Evolutionary conservation across 2,113 vertebrate genomes (phyloP).

Genomic region (Steatornis caripensis): DNA sequence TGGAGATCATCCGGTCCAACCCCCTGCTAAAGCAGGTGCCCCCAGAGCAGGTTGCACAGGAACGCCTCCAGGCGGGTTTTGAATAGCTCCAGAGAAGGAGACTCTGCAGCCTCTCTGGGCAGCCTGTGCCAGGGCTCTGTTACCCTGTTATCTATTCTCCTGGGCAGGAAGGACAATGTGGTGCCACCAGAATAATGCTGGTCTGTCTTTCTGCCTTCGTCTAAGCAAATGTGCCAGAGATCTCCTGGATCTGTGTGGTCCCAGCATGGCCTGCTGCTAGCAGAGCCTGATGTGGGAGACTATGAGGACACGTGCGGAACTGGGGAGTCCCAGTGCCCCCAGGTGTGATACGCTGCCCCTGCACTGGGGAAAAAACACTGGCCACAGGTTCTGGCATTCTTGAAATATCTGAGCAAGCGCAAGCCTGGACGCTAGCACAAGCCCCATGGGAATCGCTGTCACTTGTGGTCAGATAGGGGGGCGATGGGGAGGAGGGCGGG

Average conservation of each 20-base stretch:
- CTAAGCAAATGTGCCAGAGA: background rate
- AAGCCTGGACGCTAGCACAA: background rate
- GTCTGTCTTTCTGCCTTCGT: background rate
- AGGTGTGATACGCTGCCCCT: background rate
- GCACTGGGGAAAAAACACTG: background rate
- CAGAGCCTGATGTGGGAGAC: background rate
- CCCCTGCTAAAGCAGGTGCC: too few species aligned
- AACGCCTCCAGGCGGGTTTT: too few species aligned
- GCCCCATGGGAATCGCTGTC: background rate
- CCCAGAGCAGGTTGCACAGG: too few species aligned
- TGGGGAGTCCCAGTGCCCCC: background rate
- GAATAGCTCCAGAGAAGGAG: too few species aligned
- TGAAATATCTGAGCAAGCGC: background rate
- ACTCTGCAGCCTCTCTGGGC: too few species aligned
- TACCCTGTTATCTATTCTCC: too few species aligned
- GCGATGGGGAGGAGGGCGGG: background rate
- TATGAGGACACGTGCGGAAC: fast-evolving
- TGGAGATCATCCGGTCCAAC: too few species aligned
- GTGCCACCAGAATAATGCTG: background rate
- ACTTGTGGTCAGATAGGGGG: background rate
- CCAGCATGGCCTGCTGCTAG: background rate
- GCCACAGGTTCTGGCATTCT: background rate
- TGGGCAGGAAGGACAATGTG: background rate
- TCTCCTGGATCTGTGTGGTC: background rate
- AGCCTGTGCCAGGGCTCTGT: too few species aligned